Conservation (phyloP, 2,797 vertebrate genomes). For the Hyperoplus immaculatus region DNA sequence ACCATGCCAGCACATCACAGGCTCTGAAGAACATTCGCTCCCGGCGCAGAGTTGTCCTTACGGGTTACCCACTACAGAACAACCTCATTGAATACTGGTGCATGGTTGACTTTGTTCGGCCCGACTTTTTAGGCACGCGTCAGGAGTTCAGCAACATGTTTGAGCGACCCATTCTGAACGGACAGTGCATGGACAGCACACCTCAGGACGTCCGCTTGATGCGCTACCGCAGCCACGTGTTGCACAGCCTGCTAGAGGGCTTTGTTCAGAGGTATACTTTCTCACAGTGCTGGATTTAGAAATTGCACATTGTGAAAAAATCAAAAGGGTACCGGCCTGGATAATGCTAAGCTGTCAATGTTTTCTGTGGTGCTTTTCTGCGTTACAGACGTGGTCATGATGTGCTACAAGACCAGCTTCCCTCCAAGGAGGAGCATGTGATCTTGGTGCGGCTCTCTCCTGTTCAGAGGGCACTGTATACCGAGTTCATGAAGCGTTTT, state of each 20-base stretch:
- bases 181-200: slow-evolving; percentile 98
- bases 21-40: slow-evolving; percentile 98
- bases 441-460: slow-evolving; percentile 96
- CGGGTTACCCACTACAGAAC: slow-evolving; percentile 97
- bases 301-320: background rate
- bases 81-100: slow-evolving; percentile 99
- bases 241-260: slow-evolving; percentile 97
- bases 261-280: slow-evolving; percentile 95
- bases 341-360: background rate
- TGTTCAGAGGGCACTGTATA: slow-evolving; percentile 95
- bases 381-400: slow-evolving; percentile 93
- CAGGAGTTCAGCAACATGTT: slow-evolving; percentile 99
- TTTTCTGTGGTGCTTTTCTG: slow-evolving; percentile 14
- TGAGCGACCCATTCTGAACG: slow-evolving; percentile 97
- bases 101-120: slow-evolving; percentile 99
- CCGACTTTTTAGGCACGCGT: slow-evolving; percentile 96
- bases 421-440: slow-evolving; percentile 95
- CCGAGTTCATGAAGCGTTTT: slow-evolving; percentile 98
- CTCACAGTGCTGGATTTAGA: slow-evolving; percentile 88
- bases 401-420: slow-evolving; percentile 94
- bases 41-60: slow-evolving; percentile 93
- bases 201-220: slow-evolving; percentile 97
- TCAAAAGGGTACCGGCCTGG: background rate
- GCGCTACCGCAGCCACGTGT: slow-evolving; percentile 98
- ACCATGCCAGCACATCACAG: slow-evolving; percentile 98